These are phyloP conservation scores for Phyto melanocephala DNA, from an alignment of 2,888 invertebrate genomes.

Conservation along the genomic window DNA sequence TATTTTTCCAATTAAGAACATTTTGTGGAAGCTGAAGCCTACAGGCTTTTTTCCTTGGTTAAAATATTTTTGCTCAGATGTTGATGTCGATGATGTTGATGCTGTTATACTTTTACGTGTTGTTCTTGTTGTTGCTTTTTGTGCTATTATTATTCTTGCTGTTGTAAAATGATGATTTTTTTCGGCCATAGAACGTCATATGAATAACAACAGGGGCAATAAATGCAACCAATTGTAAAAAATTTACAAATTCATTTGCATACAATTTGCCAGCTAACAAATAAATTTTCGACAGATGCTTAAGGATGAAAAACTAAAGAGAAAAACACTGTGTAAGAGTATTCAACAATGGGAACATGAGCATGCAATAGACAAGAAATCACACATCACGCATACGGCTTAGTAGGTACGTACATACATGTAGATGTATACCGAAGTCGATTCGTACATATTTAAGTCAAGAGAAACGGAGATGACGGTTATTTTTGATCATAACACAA, in stretches of 20 bases:
- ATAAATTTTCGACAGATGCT: slow-evolving; percentile 39
- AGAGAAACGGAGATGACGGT: slow-evolving; percentile 41
- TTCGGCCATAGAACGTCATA: slow-evolving; percentile 10
- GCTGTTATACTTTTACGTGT: background rate
- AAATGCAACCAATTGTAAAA: slow-evolving; percentile 50
- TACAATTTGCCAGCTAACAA: slow-evolving; percentile 35
- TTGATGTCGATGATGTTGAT: slow-evolving; percentile 25
- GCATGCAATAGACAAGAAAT: slow-evolving; percentile 34
- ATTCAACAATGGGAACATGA: slow-evolving; percentile 7
- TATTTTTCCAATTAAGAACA: slow-evolving; percentile 64
- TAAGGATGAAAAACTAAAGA: slow-evolving; percentile 7
- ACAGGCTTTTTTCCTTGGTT: slow-evolving; percentile 35
- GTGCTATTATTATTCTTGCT: slow-evolving; percentile 3
- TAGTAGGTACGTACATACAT: background rate
- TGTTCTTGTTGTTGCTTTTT: slow-evolving; percentile 24
- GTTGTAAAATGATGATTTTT: slow-evolving; percentile 3
- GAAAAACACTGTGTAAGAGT: background rate
- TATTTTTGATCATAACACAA: slow-evolving; percentile 60
- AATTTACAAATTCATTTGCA: slow-evolving; percentile 37
- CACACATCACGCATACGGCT: slow-evolving; percentile 8
- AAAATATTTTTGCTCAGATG: slow-evolving; percentile 44
- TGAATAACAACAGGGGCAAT: slow-evolving; percentile 46
- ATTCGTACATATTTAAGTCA: background rate
- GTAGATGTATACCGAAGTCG: background rate
- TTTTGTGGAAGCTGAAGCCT: slow-evolving; percentile 54